Conservation (phyloP, 1,140 invertebrate genomes). For the Drosophila obscura region DNA sequence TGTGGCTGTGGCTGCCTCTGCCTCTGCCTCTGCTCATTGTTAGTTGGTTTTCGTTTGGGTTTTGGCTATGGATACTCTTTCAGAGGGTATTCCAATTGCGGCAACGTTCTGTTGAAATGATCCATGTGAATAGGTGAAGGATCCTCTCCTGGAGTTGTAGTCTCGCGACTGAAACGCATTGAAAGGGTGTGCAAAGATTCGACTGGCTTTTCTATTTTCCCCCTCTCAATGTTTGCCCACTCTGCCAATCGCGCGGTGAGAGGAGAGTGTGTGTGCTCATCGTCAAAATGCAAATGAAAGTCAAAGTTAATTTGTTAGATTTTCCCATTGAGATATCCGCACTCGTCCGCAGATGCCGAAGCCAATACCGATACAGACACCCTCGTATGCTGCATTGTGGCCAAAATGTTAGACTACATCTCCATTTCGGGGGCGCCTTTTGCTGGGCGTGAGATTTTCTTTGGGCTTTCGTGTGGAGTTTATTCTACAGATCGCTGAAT, state of each 20-base stretch:
- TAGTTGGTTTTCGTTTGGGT: constrained; percentile 44
- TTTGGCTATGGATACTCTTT: constrained; percentile 44
- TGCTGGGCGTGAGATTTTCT: background rate
- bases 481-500: background rate
- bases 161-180: too few species aligned
- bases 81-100: background rate
- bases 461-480: background rate
- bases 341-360: constrained; percentile 14
- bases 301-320: constrained; percentile 81
- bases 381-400: background rate
- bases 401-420: constrained; percentile 35
- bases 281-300: constrained; percentile 78
- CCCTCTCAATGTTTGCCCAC: constrained; percentile 27
- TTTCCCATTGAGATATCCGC: constrained; percentile 57
- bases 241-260: constrained; percentile 31
- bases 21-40: constrained; percentile 16
- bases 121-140: too few species aligned
- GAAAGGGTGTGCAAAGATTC: too few species aligned
- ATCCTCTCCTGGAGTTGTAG: too few species aligned
- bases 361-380: background rate
- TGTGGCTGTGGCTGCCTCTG: constrained; percentile 43
- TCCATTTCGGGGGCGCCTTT: constrained; percentile 9
- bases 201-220: background rate
- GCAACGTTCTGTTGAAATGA: too few species aligned
- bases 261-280: constrained; percentile 46